Evolutionary conservation across 2,888 invertebrate species (phyloP).

Genomic region (Diarsia dahlii): DNA sequence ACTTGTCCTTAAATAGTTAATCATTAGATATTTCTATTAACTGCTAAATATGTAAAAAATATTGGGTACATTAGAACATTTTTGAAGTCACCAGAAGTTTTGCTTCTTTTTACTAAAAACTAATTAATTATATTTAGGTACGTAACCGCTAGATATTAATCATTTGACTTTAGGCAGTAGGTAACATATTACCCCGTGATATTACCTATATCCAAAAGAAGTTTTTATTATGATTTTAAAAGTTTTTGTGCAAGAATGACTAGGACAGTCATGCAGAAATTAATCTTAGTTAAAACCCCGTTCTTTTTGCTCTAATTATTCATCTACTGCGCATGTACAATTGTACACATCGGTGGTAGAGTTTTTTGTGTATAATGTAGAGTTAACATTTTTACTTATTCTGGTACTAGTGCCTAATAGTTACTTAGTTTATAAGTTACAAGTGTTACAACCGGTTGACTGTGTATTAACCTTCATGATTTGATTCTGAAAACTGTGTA

Average conservation of each 20-base stretch:
- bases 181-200: background rate
- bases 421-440: background rate
- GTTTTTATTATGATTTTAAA: background rate
- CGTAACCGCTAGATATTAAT: background rate
- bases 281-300: background rate
- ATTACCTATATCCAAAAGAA: background rate
- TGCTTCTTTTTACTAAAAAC: background rate
- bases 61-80: background rate
- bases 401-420: no score
- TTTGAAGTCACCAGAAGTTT: background rate
- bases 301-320: constrained; percentile 10
- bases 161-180: background rate
- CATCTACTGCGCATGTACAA: background rate
- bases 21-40: background rate
- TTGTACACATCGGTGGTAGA: background rate
- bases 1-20: constrained; percentile 7
- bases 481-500: background rate
- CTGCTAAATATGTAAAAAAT: background rate
- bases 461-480: background rate
- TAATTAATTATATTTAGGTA: background rate
- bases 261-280: background rate
- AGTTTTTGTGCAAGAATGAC: constrained; percentile 6
- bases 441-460: background rate
- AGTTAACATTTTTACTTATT: background rate
- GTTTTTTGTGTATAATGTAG: constrained; percentile 16